Conservation (phyloP, 1,140 invertebrate genomes). For the Psilanteris sp. region DNA sequence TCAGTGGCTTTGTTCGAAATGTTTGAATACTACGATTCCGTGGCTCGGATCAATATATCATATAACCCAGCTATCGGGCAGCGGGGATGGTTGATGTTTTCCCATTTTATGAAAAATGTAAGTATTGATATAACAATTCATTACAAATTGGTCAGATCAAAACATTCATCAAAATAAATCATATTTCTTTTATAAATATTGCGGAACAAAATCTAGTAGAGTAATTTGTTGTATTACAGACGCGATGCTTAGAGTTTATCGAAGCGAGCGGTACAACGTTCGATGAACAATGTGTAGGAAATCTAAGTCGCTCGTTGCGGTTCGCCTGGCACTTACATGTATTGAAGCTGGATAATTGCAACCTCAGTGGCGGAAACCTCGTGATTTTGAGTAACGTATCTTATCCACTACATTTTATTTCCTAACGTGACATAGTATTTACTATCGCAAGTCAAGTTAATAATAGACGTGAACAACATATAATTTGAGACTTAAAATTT, state of each 20-base stretch:
- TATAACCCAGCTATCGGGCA: conserved; percentile 86
- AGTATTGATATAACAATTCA: no score
- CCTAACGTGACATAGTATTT: conserved; percentile 21
- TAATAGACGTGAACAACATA: conserved; percentile 36
- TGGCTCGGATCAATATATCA: conserved; percentile 87
- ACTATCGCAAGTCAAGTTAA: conserved; percentile 32
- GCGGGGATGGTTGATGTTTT: conserved; percentile 90
- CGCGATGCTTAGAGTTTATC: conserved; percentile 85
- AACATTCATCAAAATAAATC: no score
- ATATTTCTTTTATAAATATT: no score
- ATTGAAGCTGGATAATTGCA: conserved; percentile 88
- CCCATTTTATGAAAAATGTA: conserved; percentile 89
- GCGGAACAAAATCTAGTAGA: no score
- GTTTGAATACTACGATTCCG: conserved; percentile 94
- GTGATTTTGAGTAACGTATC: conserved; percentile 83
- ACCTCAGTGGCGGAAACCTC: conserved; percentile 83
- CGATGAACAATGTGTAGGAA: conserved; percentile 85
- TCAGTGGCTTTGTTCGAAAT: conserved; percentile 91
- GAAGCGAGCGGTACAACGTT: conserved; percentile 85
- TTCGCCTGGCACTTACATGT: conserved; percentile 84
- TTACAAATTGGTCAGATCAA: no score
- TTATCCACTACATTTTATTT: conserved; percentile 39
- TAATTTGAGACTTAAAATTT: conserved; percentile 9
- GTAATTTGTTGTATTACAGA: conserved; percentile 79
- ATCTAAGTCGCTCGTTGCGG: conserved; percentile 85